Conservation (phyloP, 1,140 invertebrate species). For the Drosophila yakuba region DNA sequence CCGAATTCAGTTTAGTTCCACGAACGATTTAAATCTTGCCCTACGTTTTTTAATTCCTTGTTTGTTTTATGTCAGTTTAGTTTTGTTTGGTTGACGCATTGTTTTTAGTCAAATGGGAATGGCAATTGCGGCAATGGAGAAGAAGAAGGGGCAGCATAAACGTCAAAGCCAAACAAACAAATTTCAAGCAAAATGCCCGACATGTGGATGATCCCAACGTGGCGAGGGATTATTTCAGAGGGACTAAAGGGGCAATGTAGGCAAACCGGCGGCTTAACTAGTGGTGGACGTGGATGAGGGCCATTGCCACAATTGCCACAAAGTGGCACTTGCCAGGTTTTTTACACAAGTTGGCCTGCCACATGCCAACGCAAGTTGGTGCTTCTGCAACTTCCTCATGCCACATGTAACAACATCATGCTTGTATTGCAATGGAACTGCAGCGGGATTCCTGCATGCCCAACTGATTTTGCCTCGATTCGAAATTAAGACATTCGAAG, state of each 20-base stretch:
- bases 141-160: conserved; percentile 20
- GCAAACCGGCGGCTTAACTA: conserved; percentile 47
- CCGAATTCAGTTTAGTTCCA: too few relatives aligned
- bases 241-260: neutral
- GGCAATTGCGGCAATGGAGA: neutral
- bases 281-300: conserved; percentile 56
- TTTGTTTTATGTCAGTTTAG: conserved; percentile 21
- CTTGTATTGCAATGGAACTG: conserved; percentile 32
- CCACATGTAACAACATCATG: conserved; percentile 18
- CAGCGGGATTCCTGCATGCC: conserved; percentile 31
- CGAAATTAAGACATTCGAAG: conserved; percentile 63
- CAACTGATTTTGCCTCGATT: conserved; percentile 62
- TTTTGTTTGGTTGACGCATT: conserved; percentile 41
- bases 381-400: conserved; percentile 3
- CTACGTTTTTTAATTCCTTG: neutral
- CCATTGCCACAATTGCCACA: conserved; percentile 66
- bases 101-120: conserved; percentile 26
- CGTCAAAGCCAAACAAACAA: conserved; percentile 78
- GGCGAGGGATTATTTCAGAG: neutral
- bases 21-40: too few relatives aligned
- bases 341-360: conserved; percentile 63
- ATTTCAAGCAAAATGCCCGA: conserved; percentile 77
- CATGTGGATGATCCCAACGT: conserved; percentile 61
- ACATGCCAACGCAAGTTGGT: conserved; percentile 38
- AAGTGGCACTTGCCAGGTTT: conserved; percentile 76